Base-by-base conservation (phyloP, 1,140 invertebrate species). In the Aphelenchoides avenae region DNA sequence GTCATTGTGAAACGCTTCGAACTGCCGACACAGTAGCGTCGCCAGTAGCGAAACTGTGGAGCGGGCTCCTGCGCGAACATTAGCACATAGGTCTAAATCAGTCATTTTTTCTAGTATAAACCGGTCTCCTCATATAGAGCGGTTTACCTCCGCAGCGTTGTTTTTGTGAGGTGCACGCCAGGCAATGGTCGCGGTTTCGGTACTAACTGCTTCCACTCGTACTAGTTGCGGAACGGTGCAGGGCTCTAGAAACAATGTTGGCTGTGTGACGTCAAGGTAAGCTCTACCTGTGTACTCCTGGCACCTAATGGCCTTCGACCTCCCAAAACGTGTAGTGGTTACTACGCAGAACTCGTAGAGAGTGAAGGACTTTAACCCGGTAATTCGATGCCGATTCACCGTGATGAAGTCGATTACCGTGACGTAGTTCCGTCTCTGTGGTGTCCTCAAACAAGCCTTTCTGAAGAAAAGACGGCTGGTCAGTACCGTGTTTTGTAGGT, bases 341-440 rank as follows among this genome's bases (percentile, higher is more conserved):
- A 54, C 52, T n/a, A 75, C 58, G 49, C 51, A 64, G 46, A 75
- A 75, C 50, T 75, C 74, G 41, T 75, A 75, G n/a, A 74, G 48
- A 15, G 71, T 71, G 52, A 75, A 75, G 11, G 60, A 69, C 46
- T 75, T 76, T 18, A 75, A 46, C 9, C 63, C 56, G 5, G 40
- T 61, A 1, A 75, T 69, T 43, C 71, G 52, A 46, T 69, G 77
- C 22, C 47, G 54, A 39, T 68, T 75, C 20, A 56, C 67, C 22
- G 51, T 71, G 9, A 75, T 68, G 52, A 75, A 75, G 43, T 75
- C 73, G 26, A 75, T 65, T 1, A 77, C 74, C n/a, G 71, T 76
- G n/a, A 54, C 34, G 39, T 74, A 50, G 15, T 64, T 52, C 29
- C 70, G 39, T 26, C 68, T 31, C 64, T 73, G 70, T 11, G 71